Base-by-base conservation (phyloP, 1,140 invertebrate species). In the Drosophila setifemur region DNA sequence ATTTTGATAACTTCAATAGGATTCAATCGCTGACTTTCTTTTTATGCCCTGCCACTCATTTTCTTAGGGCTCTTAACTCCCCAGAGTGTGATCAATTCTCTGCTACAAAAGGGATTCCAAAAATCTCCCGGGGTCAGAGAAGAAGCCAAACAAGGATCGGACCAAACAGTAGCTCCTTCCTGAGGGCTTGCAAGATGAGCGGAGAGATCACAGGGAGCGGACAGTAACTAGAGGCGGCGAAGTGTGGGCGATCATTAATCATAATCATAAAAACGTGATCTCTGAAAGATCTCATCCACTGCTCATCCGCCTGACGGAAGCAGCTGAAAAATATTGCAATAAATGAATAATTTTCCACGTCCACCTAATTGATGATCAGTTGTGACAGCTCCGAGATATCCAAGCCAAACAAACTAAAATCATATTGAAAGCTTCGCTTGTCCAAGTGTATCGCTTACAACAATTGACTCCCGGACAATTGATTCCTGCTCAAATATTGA, bases 331-430 rank as follows among this genome's bases (percentile, higher is more conserved):
- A 28, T 54, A 33, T 54, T 42, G 37, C 33, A 44, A 57, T 39
- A 40, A 60, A 73, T 47, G 29, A 71, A 61, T 37, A 37, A 64
- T 64, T 64, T 64, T 23, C 28, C 35, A 16, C 39, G 48, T 33
- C 26, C 48, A 31, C 48, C 40, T 85, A 85, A 85, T 85, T 79
- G 63, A 86, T 85, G 75, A 86, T 86, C 42, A 28, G 67, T 85
- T 85, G 44, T 86, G 79, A 85, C 79, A 85, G 74, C 35, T 63
- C 33, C 3, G 6, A 77, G 40, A 66, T 26, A 57, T 53, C 31
- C 29, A 31, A 49, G 23, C 28, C 42, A 58, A 53, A 35, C 37
- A 16, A 47, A 60, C 52, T 39, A 33, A 33, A 45, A 26, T 25
- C 26, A 18, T 33, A 53, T 47, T 48, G 12, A 19, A 50, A 52